phyloP scores from a whole-genome alignment of 2,888 invertebrate species.

The Sarcophaga carnaria region DNA sequence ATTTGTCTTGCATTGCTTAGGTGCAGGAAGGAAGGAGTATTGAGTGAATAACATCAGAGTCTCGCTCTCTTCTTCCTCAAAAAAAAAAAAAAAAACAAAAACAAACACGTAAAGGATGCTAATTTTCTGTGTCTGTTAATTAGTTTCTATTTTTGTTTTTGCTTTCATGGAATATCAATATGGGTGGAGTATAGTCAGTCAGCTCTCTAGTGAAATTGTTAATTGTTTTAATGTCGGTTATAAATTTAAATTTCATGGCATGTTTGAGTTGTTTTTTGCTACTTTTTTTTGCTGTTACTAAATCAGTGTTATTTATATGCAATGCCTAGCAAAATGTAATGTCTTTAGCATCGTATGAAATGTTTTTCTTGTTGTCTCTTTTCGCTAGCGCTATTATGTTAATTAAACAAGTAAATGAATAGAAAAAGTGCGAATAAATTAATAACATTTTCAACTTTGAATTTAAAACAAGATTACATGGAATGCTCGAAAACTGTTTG shows the following conservation, averaged over 20 bases:
- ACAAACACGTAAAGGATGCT: conserved; percentile 44
- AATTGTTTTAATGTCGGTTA: conserved; percentile 80
- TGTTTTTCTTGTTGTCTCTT: background rate
- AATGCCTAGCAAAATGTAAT: conserved; percentile 17
- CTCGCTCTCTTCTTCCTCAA: background rate
- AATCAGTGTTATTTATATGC: conserved; percentile 54
- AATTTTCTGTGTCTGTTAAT: conserved; percentile 63
- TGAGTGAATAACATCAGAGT: conserved; percentile 24
- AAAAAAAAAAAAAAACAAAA: background rate
- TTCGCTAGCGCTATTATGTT: conserved; percentile 46
- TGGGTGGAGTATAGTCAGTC: background rate
- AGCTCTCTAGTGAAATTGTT: conserved; percentile 72
- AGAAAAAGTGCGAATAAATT: background rate
- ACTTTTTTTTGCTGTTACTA: background rate
- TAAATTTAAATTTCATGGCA: conserved; percentile 62
- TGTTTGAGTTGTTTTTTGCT: conserved; percentile 5
- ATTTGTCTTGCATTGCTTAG: conserved; percentile 68
- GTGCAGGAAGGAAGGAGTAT: background rate
- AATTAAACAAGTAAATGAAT: conserved; percentile 40
- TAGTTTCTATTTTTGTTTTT: conserved; percentile 45
- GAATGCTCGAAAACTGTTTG: background rate
- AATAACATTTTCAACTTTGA: background rate
- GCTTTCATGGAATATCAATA: background rate
- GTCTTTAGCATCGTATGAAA: background rate
- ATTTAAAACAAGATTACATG: background rate